These are phyloP conservation scores for Characodon lateralis DNA, from an alignment of 2,797 vertebrate genomes.

Conservation along the genomic window DNA sequence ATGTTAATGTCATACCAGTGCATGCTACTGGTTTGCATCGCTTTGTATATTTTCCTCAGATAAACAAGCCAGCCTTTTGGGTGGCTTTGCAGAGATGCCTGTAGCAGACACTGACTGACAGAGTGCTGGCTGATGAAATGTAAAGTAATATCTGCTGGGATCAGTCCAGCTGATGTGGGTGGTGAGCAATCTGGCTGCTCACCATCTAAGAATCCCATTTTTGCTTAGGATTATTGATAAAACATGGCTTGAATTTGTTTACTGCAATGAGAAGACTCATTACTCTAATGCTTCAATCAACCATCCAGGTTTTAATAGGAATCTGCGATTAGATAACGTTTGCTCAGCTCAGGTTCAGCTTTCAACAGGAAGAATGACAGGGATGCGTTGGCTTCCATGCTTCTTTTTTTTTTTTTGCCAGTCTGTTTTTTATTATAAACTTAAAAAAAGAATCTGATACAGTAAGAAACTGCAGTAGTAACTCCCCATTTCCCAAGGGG, in stretches of 20 bases:
- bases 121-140: conserved; percentile 66
- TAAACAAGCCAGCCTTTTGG: background rate
- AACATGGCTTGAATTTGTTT: conserved; percentile 61
- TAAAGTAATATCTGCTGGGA: conserved; percentile 62
- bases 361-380: conserved; percentile 54
- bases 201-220: conserved; percentile 47
- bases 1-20: conserved; percentile 58
- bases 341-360: conserved; percentile 21
- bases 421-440: conserved; percentile 96
- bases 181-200: conserved; percentile 56
- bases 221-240: conserved; percentile 70
- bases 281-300: conserved; percentile 16
- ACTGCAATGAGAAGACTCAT: conserved; percentile 32
- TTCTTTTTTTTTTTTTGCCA: conserved; percentile 73
- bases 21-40: background rate
- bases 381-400: conserved; percentile 72
- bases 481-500: conserved; percentile 66
- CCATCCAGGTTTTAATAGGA: conserved; percentile 12
- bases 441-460: conserved; percentile 97
- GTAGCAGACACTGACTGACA: background rate
- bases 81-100: background rate
- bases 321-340: background rate
- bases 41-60: background rate
- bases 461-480: conserved; percentile 95
- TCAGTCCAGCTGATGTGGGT: conserved; percentile 60